Percentiles rank a stretch among this genome's conserved stretches.
These are phyloP conservation scores for Pseudomugil gertrudae DNA, from an alignment of 2,797 vertebrate species.

Conservation along the genomic window DNA sequence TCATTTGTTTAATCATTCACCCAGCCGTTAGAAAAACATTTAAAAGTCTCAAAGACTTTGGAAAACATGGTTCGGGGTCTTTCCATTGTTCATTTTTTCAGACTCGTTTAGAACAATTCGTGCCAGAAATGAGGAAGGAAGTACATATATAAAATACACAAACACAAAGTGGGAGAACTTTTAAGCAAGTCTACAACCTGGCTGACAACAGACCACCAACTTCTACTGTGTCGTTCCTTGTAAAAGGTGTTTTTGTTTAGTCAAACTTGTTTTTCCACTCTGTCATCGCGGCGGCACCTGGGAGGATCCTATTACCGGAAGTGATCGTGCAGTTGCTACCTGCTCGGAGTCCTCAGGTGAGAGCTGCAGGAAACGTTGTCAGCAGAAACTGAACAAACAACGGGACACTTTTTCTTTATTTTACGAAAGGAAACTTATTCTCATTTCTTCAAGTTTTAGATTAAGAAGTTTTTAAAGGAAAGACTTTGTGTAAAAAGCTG, in stretches of 20 bases:
- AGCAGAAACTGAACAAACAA: neutral
- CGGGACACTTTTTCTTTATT: constrained; percentile 1
- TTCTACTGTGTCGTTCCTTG: neutral
- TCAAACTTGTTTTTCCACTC: constrained; percentile 48
- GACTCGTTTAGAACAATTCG: neutral
- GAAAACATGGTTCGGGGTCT: neutral
- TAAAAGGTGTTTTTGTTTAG: neutral
- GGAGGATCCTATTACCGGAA: constrained; percentile 42
- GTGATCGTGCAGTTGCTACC: constrained; percentile 19
- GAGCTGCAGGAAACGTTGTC: neutral
- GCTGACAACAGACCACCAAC: neutral
- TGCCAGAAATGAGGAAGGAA: neutral
- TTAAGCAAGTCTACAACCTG: neutral
- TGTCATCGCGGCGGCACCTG: constrained; percentile 24
- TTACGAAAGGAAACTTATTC: constrained; percentile 17
- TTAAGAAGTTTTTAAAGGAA: no score
- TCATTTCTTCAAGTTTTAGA: no score
- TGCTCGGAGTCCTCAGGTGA: constrained; percentile 34
- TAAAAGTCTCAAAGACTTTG: neutral
- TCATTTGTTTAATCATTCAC: no score
- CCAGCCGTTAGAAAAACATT: no score
- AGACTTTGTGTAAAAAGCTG: neutral
- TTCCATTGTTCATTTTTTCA: neutral
- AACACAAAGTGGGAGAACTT: neutral
- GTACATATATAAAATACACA: neutral